These are phyloP conservation scores for Mechanitis mazaeus DNA, from an alignment of 2,888 invertebrate species.

Conservation along the genomic window DNA sequence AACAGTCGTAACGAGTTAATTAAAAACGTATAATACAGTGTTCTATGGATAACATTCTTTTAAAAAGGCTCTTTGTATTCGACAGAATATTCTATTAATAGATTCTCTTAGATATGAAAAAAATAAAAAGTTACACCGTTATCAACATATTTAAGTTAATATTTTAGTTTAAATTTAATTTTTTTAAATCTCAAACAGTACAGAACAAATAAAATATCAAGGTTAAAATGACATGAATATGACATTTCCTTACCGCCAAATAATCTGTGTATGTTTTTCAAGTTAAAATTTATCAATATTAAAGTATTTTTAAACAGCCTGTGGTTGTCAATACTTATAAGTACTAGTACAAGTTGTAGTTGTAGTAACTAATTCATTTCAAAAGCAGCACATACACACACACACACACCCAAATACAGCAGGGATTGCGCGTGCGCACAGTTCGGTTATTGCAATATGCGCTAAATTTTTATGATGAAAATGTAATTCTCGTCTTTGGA, in stretches of 20 bases:
- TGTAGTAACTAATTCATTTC: conserved; percentile 61
- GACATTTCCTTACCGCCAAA: too few species aligned
- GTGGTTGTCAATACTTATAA: not conserved
- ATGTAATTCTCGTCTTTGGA: not conserved
- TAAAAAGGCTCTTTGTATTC: conserved; percentile 7
- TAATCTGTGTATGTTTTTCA: too few species aligned
- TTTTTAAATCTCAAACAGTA: too few species aligned
- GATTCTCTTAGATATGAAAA: too few species aligned
- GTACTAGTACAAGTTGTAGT: conserved; percentile 4
- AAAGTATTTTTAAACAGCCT: not conserved
- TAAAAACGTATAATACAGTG: conserved; percentile 21
- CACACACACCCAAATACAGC: conserved; percentile 23
- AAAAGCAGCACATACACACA: conserved; percentile 30
- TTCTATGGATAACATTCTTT: conserved; percentile 16
- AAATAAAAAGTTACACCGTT: too few species aligned
- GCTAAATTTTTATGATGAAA: not conserved
- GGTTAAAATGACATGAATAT: too few species aligned
- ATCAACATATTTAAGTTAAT: too few species aligned
- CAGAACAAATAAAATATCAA: too few species aligned
- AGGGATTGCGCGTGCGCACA: conserved; percentile 16
- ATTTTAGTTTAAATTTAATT: too few species aligned
- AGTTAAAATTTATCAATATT: too few species aligned
- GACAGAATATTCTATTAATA: not conserved
- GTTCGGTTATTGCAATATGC: not conserved
- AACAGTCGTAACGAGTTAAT: conserved; percentile 23